phyloP scores from a whole-genome alignment of 1,140 invertebrate species.

The Phenacoccus solenopsis region DNA sequence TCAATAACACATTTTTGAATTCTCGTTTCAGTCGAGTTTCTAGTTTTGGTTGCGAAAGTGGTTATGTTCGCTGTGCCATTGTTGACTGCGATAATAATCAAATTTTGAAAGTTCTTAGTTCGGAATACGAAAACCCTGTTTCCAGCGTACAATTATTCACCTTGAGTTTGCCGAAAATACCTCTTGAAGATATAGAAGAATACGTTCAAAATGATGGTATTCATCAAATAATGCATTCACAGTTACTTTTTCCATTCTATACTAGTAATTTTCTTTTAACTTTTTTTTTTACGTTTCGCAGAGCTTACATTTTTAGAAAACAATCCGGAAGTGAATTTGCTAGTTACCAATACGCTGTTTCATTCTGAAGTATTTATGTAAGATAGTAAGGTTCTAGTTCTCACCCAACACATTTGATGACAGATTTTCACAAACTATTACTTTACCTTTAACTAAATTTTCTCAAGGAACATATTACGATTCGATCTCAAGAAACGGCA shows the following conservation, averaged over 20 bases:
- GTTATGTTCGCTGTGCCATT: background rate
- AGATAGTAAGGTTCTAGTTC: no score
- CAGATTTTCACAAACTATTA: no score
- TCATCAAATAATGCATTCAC: background rate
- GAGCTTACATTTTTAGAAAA: background rate
- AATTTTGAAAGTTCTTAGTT: background rate
- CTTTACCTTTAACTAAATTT: no score
- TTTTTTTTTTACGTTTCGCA: background rate
- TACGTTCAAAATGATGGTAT: background rate
- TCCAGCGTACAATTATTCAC: background rate
- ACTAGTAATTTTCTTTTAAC: background rate
- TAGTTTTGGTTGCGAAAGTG: background rate
- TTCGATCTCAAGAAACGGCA: background rate
- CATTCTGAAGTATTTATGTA: slow-evolving; percentile 10
- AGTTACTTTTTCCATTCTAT: background rate
- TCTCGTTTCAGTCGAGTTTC: background rate
- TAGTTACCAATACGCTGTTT: background rate
- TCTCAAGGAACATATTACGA: background rate
- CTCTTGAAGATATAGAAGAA: background rate
- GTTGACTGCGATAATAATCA: background rate
- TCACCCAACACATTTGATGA: no score
- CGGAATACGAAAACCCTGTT: background rate
- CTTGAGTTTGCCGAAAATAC: background rate
- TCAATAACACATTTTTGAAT: background rate
- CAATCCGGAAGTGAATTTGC: background rate